Evolutionary conservation across 2,113 vertebrate genomes (phyloP).

Genomic region (Zosterops pallidus): DNA sequence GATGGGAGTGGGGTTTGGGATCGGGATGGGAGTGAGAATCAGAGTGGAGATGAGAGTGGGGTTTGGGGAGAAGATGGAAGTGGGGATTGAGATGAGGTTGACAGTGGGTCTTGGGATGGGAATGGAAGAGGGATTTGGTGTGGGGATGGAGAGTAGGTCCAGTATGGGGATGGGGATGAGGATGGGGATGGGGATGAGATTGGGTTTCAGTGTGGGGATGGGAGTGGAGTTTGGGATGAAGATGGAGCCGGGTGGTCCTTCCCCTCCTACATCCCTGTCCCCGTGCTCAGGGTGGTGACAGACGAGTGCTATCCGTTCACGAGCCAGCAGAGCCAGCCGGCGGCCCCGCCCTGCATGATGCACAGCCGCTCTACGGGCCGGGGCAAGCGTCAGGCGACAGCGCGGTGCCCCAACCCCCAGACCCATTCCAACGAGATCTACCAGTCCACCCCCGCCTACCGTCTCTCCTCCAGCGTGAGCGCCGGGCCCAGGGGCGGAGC

Average conservation of each 20-base stretch:
- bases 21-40: neutral
- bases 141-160: fast-evolving
- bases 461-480: slow-evolving; percentile 88
- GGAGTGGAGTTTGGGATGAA: fast-evolving
- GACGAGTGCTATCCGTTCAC: slow-evolving; percentile 91
- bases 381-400: slow-evolving; percentile 93
- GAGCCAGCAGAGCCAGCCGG: slow-evolving; percentile 63
- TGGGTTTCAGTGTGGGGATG: neutral
- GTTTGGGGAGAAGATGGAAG: no score
- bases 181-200: neutral
- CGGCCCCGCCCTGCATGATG: slow-evolving; percentile 88
- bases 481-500: neutral
- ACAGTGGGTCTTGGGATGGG: fast-evolving
- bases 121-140: fast-evolving
- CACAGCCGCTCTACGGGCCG: slow-evolving; percentile 88
- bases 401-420: slow-evolving; percentile 85
- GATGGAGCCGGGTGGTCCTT: neutral
- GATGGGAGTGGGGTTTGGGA: no score
- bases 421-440: slow-evolving; percentile 90
- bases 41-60: no score
- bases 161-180: fast-evolving
- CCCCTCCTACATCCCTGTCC: neutral
- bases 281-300: slow-evolving; percentile 85
- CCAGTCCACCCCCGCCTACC: slow-evolving; percentile 95
- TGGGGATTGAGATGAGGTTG: no score